Conservation (phyloP, 2,888 invertebrate genomes). For the Diadromus collaris region DNA sequence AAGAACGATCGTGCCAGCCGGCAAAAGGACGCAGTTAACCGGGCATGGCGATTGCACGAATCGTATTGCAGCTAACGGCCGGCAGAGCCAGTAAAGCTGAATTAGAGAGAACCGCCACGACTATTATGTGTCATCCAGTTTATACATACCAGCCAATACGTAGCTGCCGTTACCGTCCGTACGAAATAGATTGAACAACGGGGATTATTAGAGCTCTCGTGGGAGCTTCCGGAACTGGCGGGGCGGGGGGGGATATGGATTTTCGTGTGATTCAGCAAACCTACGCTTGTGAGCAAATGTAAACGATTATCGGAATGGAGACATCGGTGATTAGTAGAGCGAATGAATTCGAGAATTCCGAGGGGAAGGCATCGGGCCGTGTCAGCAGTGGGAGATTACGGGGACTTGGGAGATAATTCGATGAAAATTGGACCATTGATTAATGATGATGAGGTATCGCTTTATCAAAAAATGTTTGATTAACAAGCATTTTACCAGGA, state of each 20-base stretch:
- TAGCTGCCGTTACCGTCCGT: conserved; percentile 23
- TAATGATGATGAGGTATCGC: too few species aligned
- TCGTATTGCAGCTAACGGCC: conserved; percentile 37
- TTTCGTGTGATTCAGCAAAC: conserved; percentile 33
- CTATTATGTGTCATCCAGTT: conserved; percentile 47
- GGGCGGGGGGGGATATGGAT: not conserved
- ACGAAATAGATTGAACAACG: conserved; percentile 33
- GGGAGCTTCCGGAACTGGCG: conserved; percentile 17
- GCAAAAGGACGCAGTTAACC: conserved; percentile 25
- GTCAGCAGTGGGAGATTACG: conserved; percentile 1
- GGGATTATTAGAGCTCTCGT: conserved; percentile 37
- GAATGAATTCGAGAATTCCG: not conserved
- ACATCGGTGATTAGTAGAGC: conserved; percentile 31
- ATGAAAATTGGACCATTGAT: not conserved
- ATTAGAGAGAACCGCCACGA: conserved; percentile 32
- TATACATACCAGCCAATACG: conserved; percentile 24
- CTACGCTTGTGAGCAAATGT: conserved; percentile 34
- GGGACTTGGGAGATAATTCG: not conserved
- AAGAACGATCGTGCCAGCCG: conserved; percentile 36
- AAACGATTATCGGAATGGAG: conserved; percentile 45
- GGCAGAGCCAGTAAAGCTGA: conserved; percentile 35
- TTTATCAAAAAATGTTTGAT: too few species aligned
- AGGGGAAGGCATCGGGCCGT: not conserved
- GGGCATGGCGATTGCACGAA: conserved; percentile 34
- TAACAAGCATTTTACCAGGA: too few species aligned